Conservation (phyloP, 2,113 vertebrate species). For the Micronisus gabar region DNA sequence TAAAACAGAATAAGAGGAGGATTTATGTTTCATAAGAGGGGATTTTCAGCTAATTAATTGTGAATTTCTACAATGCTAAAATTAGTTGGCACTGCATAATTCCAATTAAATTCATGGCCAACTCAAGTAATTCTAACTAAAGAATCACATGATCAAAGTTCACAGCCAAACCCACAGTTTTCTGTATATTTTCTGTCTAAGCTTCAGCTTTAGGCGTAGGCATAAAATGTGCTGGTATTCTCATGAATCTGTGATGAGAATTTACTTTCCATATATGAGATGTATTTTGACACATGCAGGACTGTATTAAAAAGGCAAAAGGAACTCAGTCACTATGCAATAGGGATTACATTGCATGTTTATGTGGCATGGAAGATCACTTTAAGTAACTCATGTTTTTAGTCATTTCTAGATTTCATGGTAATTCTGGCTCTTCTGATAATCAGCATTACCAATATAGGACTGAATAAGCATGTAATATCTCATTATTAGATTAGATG, state of each 20-base stretch:
- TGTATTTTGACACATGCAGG: neutral
- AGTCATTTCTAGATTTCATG: neutral
- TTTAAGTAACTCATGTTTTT: neutral
- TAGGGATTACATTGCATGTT: neutral
- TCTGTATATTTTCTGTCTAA: neutral
- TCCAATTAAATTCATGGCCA: neutral
- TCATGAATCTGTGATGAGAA: neutral
- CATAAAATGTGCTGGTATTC: neutral
- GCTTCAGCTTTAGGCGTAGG: neutral
- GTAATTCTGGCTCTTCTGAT: neutral
- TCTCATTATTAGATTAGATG: neutral
- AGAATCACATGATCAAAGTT: neutral
- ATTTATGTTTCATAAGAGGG: conserved; percentile 7
- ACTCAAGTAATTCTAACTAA: neutral
- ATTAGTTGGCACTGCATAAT: neutral
- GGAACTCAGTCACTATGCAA: neutral
- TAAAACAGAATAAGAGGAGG: neutral
- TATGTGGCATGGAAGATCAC: neutral
- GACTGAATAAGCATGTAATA: neutral
- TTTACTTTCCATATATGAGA: neutral
- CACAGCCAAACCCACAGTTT: neutral
- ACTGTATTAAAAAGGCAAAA: neutral
- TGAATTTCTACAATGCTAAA: conserved; percentile 1
- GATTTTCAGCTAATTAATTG: conserved; percentile 17
- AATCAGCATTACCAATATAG: neutral